Conservation (phyloP, 2,113 vertebrate species). For the Acanthisitta chloris region DNA sequence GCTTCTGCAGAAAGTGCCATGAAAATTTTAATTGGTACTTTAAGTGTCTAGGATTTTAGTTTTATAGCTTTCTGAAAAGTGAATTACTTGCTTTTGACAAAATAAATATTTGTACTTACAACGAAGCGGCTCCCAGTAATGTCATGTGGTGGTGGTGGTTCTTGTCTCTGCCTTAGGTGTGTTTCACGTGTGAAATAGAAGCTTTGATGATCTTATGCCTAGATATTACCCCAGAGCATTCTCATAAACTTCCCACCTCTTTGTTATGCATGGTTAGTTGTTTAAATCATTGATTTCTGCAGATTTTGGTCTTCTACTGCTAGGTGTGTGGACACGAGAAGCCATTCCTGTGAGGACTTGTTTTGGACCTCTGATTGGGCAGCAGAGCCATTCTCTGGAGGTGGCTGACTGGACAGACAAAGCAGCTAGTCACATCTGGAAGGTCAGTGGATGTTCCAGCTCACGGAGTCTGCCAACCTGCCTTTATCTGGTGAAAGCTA, state of each 20-base stretch:
- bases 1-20: slow-evolving; percentile 59
- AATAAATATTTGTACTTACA: not conserved
- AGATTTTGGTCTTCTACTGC: slow-evolving; percentile 7
- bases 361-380: slow-evolving; percentile 94
- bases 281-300: slow-evolving; percentile 29
- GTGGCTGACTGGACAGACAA: slow-evolving; percentile 94
- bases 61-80: slow-evolving; percentile 39
- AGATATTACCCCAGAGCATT: slow-evolving; percentile 14
- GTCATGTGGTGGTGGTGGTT: slow-evolving; percentile 52
- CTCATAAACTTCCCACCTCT: not conserved
- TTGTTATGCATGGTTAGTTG: not conserved
- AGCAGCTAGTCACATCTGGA: slow-evolving; percentile 91
- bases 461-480: not conserved
- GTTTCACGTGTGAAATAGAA: slow-evolving; percentile 43
- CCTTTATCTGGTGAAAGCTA: not conserved
- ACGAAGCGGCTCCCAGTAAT: slow-evolving; percentile 4
- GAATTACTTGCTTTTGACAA: slow-evolving; percentile 43
- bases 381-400: slow-evolving; percentile 92
- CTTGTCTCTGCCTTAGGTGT: slow-evolving; percentile 58
- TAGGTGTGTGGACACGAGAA: slow-evolving; percentile 92
- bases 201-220: slow-evolving; percentile 44
- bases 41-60: slow-evolving; percentile 43
- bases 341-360: slow-evolving; percentile 90
- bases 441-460: slow-evolving; percentile 75
- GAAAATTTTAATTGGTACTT: slow-evolving; percentile 25